Conservation (phyloP, 2,888 invertebrate species). For the Eupeodes luniger region DNA sequence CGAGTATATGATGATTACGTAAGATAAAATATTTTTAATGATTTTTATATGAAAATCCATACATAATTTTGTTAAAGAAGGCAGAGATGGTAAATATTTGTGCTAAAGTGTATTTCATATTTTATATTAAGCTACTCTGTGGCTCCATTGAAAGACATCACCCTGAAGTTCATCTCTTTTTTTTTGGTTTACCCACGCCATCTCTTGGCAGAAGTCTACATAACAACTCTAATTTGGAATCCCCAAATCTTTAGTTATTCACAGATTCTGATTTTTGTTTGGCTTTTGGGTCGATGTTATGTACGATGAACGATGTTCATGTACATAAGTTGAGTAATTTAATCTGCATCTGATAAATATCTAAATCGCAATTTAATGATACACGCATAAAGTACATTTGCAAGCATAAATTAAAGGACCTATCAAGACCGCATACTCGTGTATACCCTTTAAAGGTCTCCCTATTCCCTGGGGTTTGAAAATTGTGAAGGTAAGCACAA, state of each 20-base stretch:
- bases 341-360: slow-evolving; percentile 72
- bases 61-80: neutral
- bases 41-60: slow-evolving; percentile 31
- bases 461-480: too few species aligned
- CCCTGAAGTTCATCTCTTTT: too few species aligned
- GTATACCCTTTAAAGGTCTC: neutral
- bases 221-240: slow-evolving; percentile 54
- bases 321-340: slow-evolving; percentile 42
- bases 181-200: neutral
- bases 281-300: neutral
- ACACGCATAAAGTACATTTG: slow-evolving; percentile 10
- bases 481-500: neutral
- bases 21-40: slow-evolving; percentile 18
- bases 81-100: neutral
- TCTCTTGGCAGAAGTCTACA: neutral
- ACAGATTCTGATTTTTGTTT: slow-evolving; percentile 4
- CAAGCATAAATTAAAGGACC: slow-evolving; percentile 49
- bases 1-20: neutral
- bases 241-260: slow-evolving; percentile 43
- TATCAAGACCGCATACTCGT: neutral
- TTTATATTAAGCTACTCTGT: neutral
- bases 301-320: neutral
- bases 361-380: slow-evolving; percentile 66
- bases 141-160: neutral
- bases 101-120: neutral